These are phyloP conservation scores for Pristionchus pacificus DNA, from an alignment of 1,140 invertebrate species.

Conservation along the genomic window DNA sequence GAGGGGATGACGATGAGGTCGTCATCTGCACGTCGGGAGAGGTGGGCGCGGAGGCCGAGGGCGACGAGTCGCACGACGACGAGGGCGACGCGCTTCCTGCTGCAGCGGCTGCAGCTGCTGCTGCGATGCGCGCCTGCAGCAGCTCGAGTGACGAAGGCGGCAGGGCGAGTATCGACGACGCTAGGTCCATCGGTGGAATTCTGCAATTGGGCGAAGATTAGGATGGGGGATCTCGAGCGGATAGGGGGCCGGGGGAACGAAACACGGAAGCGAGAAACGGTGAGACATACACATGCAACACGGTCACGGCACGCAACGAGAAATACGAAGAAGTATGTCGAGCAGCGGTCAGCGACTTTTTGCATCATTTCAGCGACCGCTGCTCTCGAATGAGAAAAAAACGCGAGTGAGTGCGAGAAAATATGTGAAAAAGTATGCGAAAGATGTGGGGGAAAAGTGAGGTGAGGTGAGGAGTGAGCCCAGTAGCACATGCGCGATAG, in stretches of 20 bases:
- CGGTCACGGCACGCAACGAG: too few species aligned
- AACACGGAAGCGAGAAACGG: too few species aligned
- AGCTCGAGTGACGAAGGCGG: not conserved
- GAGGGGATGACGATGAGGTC: not conserved
- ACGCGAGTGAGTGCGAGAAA: too few species aligned
- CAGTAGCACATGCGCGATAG: too few species aligned
- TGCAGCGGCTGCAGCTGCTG: not conserved
- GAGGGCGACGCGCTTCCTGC: not conserved
- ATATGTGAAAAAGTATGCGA: too few species aligned
- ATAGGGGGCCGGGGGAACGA: too few species aligned
- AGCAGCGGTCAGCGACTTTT: too few species aligned
- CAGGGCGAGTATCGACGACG: not conserved
- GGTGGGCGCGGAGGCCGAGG: not conserved
- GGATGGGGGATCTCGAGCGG: not conserved
- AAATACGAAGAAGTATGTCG: too few species aligned
- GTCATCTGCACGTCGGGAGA: not conserved
- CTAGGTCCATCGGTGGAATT: not conserved
- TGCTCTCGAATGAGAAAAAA: not conserved
- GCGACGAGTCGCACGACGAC: not conserved
- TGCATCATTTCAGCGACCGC: too few species aligned
- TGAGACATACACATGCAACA: too few species aligned
- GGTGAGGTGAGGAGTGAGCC: slow-evolving; percentile 3
- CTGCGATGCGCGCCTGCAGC: not conserved
- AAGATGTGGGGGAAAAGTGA: too few species aligned
- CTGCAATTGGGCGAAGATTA: not conserved